Evolutionary conservation across 2,888 invertebrate species (phyloP).

Genomic region (Chaitophorus viminalis): DNA sequence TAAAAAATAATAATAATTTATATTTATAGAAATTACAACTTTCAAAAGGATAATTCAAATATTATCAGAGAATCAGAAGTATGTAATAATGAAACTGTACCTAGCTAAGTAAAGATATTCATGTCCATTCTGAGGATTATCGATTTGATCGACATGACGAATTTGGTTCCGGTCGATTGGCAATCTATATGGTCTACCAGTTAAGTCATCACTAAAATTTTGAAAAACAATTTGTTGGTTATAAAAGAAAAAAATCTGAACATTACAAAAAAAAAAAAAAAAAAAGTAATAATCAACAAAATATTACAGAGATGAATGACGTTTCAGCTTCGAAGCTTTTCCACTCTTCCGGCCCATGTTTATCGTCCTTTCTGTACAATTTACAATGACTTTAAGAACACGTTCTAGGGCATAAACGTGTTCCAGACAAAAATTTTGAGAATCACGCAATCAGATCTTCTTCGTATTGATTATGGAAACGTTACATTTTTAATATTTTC

Average conservation of each 20-base stretch:
- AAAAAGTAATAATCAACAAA: not conserved
- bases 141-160: conserved; percentile 33
- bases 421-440: too few relatives aligned
- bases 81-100: not conserved
- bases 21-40: too few relatives aligned
- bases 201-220: conserved; percentile 49
- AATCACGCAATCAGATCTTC: too few relatives aligned
- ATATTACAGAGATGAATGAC: conserved; percentile 56
- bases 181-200: conserved; percentile 53
- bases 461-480: too few relatives aligned
- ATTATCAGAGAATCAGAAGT: not conserved
- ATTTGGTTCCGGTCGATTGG: conserved; percentile 53
- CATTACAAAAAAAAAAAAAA: not conserved
- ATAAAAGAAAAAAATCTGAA: not conserved
- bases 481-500: too few relatives aligned
- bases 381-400: not conserved
- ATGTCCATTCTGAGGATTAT: conserved; percentile 54
- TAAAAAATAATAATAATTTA: conserved; percentile 13
- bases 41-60: not conserved
- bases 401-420: not conserved
- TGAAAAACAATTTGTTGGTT: not conserved
- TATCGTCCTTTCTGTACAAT: not conserved
- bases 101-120: conserved; percentile 57
- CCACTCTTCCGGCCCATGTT: conserved; percentile 47
- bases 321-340: conserved; percentile 51